phyloP scores from a whole-genome alignment of 2,888 invertebrate genomes.

The Nomada lathburiana region DNA sequence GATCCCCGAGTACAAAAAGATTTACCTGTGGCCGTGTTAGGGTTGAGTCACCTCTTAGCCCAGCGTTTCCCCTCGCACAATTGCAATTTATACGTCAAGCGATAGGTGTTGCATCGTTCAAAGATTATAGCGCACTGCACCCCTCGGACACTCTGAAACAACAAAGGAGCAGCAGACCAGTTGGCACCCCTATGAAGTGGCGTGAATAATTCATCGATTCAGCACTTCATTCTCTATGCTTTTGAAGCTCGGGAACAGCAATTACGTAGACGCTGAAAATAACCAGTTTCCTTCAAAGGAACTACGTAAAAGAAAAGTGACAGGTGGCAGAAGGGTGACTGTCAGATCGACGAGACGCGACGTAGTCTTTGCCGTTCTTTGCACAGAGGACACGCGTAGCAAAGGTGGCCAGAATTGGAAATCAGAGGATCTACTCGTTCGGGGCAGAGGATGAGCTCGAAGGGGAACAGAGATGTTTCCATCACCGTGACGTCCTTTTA shows the following conservation, averaged over 20 bases:
- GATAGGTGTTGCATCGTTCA: too few species aligned
- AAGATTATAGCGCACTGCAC: too few species aligned
- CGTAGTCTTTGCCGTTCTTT: not conserved
- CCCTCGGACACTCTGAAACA: too few species aligned
- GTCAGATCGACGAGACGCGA: not conserved
- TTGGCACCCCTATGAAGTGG: not conserved
- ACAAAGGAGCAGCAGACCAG: not conserved
- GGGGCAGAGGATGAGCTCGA: conserved; percentile 8
- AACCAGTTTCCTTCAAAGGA: not conserved
- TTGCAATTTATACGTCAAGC: too few species aligned
- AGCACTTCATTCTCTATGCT: not conserved
- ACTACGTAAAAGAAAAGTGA: not conserved
- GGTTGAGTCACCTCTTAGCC: too few species aligned
- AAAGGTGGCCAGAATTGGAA: not conserved
- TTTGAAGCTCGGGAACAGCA: not conserved
- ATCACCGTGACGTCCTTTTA: conserved; percentile 59
- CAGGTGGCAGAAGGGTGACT: not conserved
- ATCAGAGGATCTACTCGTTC: not conserved
- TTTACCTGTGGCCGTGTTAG: too few species aligned
- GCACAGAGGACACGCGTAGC: too few species aligned
- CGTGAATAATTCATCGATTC: conserved; percentile 13
- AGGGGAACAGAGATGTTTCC: conserved; percentile 17
- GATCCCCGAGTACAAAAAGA: too few species aligned
- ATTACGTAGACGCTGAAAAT: not conserved
- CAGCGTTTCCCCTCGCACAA: too few species aligned